Conservation (phyloP, 2,888 invertebrate genomes). For the Gandaritis pyraliata region DNA sequence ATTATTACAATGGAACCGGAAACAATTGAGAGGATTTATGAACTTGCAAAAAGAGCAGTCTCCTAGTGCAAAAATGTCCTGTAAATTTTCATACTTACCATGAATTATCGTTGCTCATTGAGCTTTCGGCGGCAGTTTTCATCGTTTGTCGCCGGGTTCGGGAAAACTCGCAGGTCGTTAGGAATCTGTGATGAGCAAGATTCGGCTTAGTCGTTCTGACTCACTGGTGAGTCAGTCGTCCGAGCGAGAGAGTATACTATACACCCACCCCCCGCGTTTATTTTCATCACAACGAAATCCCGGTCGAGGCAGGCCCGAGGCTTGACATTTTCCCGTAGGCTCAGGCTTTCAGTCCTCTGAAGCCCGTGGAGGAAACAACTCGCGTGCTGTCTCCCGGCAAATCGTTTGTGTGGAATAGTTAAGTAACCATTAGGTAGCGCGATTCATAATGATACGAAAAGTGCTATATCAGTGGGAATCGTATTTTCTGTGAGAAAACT, state of each 20-base stretch:
- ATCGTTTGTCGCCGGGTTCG: slow-evolving; percentile 60
- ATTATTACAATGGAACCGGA: slow-evolving; percentile 1
- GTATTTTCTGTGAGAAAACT: slow-evolving; percentile 38
- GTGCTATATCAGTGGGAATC: slow-evolving; percentile 36
- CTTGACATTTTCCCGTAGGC: slow-evolving; percentile 79
- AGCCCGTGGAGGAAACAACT: slow-evolving; percentile 54
- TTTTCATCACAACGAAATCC: slow-evolving; percentile 66
- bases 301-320: slow-evolving; percentile 60
- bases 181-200: slow-evolving; percentile 38
- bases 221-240: slow-evolving; percentile 57
- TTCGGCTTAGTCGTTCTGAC: slow-evolving; percentile 61
- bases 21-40: slow-evolving; percentile 23
- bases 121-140: slow-evolving; percentile 67
- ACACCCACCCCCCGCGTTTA: slow-evolving; percentile 50
- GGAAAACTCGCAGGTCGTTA: slow-evolving; percentile 51
- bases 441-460: slow-evolving; percentile 45
- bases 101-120: slow-evolving; percentile 76
- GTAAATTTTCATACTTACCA: slow-evolving; percentile 60
- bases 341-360: slow-evolving; percentile 77
- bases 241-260: slow-evolving; percentile 63
- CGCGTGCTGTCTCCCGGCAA: slow-evolving; percentile 47
- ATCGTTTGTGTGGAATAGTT: slow-evolving; percentile 70
- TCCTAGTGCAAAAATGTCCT: slow-evolving; percentile 63
- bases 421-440: slow-evolving; percentile 61
- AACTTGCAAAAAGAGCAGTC: slow-evolving; percentile 15